Percentiles rank a stretch among this genome's conserved stretches.
These are phyloP conservation scores for Rhea pennata DNA, from an alignment of 2,113 vertebrate species.

Conservation along the genomic window DNA sequence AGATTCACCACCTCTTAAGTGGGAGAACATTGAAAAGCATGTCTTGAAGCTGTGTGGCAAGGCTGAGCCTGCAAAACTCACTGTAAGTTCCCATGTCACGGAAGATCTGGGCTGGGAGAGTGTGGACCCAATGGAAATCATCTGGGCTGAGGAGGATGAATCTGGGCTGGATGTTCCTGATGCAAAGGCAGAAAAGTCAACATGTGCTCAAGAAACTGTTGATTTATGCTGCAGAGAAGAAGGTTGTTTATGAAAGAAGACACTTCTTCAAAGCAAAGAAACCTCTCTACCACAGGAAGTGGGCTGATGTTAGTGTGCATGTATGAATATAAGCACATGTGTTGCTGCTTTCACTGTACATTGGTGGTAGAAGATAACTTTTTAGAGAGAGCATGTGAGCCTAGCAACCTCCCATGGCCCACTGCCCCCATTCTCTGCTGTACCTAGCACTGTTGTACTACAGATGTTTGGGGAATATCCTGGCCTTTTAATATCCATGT, in stretches of 20 bases:
- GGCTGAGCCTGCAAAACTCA: neutral
- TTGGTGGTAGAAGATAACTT: neutral
- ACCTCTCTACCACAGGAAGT: neutral
- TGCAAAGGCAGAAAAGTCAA: neutral
- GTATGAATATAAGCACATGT: fast-evolving
- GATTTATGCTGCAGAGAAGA: neutral
- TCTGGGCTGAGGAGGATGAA: neutral
- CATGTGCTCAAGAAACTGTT: neutral
- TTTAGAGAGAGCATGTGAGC: fast-evolving
- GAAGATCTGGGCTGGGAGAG: neutral
- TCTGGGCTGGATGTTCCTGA: neutral
- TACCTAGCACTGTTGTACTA: neutral
- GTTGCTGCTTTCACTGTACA: neutral
- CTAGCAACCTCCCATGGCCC: neutral
- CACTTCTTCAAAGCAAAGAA: neutral
- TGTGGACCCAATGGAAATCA: neutral
- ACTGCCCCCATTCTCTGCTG: neutral
- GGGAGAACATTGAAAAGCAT: fast-evolving
- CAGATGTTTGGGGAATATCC: neutral
- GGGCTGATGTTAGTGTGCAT: neutral
- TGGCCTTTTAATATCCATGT: neutral
- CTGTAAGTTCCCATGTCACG: fast-evolving
- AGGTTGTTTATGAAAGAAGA: neutral
- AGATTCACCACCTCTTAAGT: neutral
- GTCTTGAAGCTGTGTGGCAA: neutral